Percentiles rank a stretch among this genome's conserved stretches.
Evolutionary conservation across 2,888 invertebrate genomes (phyloP).

Genomic region (Phengaris alcon): DNA sequence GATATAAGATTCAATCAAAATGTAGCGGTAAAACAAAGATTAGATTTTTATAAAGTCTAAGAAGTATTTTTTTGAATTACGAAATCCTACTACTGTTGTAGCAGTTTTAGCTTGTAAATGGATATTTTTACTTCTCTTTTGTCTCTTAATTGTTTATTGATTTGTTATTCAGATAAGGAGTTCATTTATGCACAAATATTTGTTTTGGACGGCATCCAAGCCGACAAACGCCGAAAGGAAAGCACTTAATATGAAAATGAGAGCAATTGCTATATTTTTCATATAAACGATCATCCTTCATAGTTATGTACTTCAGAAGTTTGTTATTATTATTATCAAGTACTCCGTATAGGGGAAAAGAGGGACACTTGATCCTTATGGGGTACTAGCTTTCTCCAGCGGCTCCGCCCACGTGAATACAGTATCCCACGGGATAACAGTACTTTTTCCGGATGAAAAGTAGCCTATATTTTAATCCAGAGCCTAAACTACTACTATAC

Average conservation of each 20-base stretch:
- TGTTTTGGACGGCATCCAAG: conserved; percentile 28
- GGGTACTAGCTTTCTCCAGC: too few species aligned
- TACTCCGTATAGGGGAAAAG: too few species aligned
- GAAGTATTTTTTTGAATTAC: too few species aligned
- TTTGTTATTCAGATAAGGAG: conserved; percentile 29
- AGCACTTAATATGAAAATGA: conserved; percentile 27
- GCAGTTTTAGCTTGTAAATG: neutral
- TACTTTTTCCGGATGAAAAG: too few species aligned
- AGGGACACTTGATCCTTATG: too few species aligned
- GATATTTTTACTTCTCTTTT: conserved; percentile 5
- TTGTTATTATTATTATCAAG: neutral
- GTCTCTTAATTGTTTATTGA: conserved; percentile 23
- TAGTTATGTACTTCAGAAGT: conserved; percentile 9
- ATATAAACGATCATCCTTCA: conserved; percentile 21
- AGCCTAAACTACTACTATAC: too few species aligned
- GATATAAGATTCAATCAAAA: neutral
- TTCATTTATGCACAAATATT: conserved; percentile 31
- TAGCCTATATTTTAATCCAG: too few species aligned
- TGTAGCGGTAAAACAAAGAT: neutral
- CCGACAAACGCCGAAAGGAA: conserved; percentile 27
- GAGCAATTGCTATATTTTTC: conserved; percentile 27
- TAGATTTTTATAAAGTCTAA: neutral
- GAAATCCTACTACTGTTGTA: too few species aligned
- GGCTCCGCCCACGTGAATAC: too few species aligned
- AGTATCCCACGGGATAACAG: too few species aligned